Conservation (phyloP, 2,888 invertebrate species). For the Apamea epomidion region DNA sequence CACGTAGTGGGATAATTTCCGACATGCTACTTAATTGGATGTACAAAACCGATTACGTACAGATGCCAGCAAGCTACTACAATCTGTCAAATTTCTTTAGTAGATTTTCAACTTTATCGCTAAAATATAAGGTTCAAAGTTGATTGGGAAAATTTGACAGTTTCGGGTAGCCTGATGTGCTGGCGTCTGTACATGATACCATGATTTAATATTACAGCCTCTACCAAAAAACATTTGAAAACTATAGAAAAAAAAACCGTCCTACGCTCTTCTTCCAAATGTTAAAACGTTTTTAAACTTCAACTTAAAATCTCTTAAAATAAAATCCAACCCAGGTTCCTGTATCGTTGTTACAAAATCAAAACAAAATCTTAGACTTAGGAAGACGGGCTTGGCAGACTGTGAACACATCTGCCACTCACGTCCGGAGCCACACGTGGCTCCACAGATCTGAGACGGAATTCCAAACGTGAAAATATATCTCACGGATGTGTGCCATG, state of each 20-base stretch:
- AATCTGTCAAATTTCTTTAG: too few relatives aligned
- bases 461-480: constrained; percentile 54
- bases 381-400: constrained; percentile 42
- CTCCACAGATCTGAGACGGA: constrained; percentile 31
- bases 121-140: too few relatives aligned
- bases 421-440: constrained; percentile 60
- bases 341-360: constrained; percentile 51
- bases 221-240: too few relatives aligned
- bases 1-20: too few relatives aligned
- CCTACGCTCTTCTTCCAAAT: neutral
- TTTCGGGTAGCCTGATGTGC: too few relatives aligned
- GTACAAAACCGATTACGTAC: neutral
- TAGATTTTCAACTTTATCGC: too few relatives aligned
- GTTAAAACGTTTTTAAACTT: neutral
- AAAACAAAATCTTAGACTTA: constrained; percentile 57
- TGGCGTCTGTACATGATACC: too few relatives aligned
- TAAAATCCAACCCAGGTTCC: constrained; percentile 17
- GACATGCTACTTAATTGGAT: neutral
- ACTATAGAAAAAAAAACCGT: too few relatives aligned
- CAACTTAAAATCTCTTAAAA: neutral
- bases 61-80: too few relatives aligned
- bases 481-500: constrained; percentile 34
- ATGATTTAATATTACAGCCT: neutral
- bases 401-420: constrained; percentile 67
- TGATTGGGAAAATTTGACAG: too few relatives aligned